Percentiles rank a stretch among this genome's conserved stretches.
phyloP scores from a whole-genome alignment of 2,113 vertebrate genomes.

The Thunnus thynnus region DNA sequence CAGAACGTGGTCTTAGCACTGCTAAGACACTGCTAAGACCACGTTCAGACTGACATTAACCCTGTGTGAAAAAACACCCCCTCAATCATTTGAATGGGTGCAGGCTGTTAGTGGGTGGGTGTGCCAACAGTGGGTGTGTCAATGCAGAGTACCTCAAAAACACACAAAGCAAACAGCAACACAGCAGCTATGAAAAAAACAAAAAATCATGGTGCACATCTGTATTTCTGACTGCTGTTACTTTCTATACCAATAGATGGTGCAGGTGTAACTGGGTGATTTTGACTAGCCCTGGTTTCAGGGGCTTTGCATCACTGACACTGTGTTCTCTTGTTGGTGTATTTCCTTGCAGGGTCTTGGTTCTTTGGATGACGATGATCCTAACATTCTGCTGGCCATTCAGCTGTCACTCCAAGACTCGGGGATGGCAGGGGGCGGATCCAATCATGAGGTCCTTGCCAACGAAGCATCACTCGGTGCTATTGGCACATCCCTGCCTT shows the following conservation, averaged over 20 bases:
- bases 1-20: no score
- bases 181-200: background rate
- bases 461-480: conserved; percentile 93
- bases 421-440: conserved; percentile 85
- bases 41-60: no score
- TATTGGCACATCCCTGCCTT: conserved; percentile 95
- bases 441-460: conserved; percentile 88
- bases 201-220: background rate
- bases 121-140: no score
- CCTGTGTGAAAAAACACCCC: no score
- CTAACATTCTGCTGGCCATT: conserved; percentile 97
- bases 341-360: conserved; percentile 87
- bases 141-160: background rate
- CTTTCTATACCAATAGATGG: background rate
- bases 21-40: no score
- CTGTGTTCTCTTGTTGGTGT: background rate
- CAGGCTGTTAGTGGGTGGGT: no score
- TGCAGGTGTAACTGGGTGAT: background rate
- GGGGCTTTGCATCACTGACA: background rate
- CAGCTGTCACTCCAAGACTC: conserved; percentile 98
- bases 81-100: no score
- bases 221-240: background rate
- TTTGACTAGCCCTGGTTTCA: background rate
- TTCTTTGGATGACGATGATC: conserved; percentile 97
- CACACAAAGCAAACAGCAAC: background rate